phyloP scores from a whole-genome alignment of 2,888 invertebrate genomes.

The Ptilodon capucinus region DNA sequence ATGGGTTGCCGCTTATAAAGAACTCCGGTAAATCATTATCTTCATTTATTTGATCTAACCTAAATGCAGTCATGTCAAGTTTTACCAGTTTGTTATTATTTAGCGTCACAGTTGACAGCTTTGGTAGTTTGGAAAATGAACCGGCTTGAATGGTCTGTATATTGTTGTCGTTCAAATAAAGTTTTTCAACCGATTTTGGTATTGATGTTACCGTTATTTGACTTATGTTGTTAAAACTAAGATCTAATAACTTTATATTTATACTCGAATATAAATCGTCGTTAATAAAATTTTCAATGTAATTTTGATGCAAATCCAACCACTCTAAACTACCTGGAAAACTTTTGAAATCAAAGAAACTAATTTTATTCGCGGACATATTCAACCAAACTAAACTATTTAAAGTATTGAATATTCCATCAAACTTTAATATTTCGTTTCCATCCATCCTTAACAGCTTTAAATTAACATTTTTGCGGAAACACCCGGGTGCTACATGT shows the following conservation, averaged over 20 bases:
- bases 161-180: constrained; percentile 89
- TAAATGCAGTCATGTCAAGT: constrained; percentile 88
- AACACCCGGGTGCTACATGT: constrained; percentile 87
- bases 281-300: constrained; percentile 84
- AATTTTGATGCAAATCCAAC: constrained; percentile 91
- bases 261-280: constrained; percentile 79
- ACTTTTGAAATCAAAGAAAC: constrained; percentile 89
- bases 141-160: constrained; percentile 87
- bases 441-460: constrained; percentile 89
- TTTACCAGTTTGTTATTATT: constrained; percentile 88
- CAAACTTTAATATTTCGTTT: constrained; percentile 88
- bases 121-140: constrained; percentile 86
- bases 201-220: constrained; percentile 86
- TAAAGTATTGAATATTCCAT: constrained; percentile 87
- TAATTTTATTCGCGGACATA: constrained; percentile 89
- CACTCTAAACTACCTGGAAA: constrained; percentile 89
- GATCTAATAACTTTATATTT: constrained; percentile 88
- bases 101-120: constrained; percentile 88
- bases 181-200: constrained; percentile 87
- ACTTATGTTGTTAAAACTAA: constrained; percentile 87
- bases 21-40: constrained; percentile 89
- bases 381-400: constrained; percentile 90
- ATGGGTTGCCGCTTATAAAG: constrained; percentile 91
- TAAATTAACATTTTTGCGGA: constrained; percentile 87
- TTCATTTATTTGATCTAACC: constrained; percentile 85